Evolutionary conservation across 2,888 invertebrate genomes (phyloP).

Genomic region (Gryllus longicercus): DNA sequence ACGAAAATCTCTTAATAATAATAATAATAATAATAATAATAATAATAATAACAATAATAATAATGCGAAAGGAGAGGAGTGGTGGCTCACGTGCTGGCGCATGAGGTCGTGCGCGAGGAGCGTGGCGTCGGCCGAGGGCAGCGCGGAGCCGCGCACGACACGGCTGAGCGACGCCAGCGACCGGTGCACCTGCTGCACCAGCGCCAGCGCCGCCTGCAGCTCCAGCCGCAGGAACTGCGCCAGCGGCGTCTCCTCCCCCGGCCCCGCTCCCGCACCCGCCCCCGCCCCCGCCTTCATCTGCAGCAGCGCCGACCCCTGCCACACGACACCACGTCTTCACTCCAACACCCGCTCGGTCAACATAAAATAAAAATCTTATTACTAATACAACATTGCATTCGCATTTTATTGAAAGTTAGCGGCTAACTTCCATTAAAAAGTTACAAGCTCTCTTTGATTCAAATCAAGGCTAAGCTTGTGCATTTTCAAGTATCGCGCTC

Average conservation of each 20-base stretch:
- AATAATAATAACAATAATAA: no score
- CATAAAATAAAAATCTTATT: neutral
- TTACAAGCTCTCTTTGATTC: no score
- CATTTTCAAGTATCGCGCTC: no score
- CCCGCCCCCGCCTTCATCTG: conserved; percentile 39
- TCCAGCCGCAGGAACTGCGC: conserved; percentile 63
- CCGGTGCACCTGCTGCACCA: conserved; percentile 61
- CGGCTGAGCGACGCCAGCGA: conserved; percentile 58
- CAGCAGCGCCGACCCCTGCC: conserved; percentile 43
- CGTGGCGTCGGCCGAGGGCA: conserved; percentile 51
- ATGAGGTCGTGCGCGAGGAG: conserved; percentile 52
- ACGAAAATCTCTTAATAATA: no score
- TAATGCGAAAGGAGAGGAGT: no score
- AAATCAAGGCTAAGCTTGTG: no score
- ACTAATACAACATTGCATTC: no score
- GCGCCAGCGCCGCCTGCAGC: conserved; percentile 54
- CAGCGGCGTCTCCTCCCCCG: conserved; percentile 48
- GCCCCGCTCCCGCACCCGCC: neutral
- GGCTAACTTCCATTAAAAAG: no score
- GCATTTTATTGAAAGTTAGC: no score
- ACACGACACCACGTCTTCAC: conserved; percentile 19
- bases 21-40: no score
- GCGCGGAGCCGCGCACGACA: conserved; percentile 56
- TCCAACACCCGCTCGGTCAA: neutral
- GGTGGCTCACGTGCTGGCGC: conserved; percentile 52